These are phyloP conservation scores for Lutjanus erythropterus DNA, from an alignment of 2,113 vertebrate species.

Conservation along the genomic window DNA sequence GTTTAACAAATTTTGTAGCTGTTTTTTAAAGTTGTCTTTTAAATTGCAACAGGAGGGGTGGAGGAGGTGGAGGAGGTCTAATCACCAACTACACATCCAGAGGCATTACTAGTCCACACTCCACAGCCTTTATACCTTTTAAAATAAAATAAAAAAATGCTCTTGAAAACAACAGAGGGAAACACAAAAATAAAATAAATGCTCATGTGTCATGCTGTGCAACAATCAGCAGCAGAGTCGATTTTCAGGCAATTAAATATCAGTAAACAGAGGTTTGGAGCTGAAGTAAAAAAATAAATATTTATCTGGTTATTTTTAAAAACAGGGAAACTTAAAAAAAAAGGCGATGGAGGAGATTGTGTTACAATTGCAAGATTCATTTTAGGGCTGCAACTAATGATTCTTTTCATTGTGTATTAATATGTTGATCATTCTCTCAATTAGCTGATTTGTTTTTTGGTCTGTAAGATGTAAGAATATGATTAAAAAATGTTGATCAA, in stretches of 20 bases:
- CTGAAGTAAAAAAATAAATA: constrained; percentile 17
- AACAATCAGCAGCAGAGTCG: constrained; percentile 69
- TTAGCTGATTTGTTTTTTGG: too few relatives aligned
- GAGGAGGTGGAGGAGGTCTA: constrained; percentile 26
- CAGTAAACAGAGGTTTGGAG: constrained; percentile 33
- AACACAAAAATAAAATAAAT: constrained; percentile 57
- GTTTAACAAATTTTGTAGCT: neutral
- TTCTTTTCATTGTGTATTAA: too few relatives aligned
- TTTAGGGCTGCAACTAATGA: too few relatives aligned
- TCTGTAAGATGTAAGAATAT: too few relatives aligned
- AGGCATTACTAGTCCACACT: constrained; percentile 36
- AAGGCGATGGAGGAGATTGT: neutral
- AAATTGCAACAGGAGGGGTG: constrained; percentile 7
- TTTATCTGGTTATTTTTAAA: constrained; percentile 35
- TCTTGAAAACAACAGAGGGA: constrained; percentile 35
- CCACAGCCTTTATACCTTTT: constrained; percentile 19
- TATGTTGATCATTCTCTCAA: too few relatives aligned
- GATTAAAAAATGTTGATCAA: too few relatives aligned
- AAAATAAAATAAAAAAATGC: constrained; percentile 33
- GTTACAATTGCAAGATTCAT: too few relatives aligned
- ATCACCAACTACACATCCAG: constrained; percentile 43
- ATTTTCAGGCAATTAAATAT: constrained; percentile 68
- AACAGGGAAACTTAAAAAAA: neutral
- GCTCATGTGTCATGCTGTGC: constrained; percentile 55
- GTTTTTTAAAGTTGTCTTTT: constrained; percentile 20